These are phyloP conservation scores for Sinopyrophorus schimmeli DNA, from an alignment of 2,888 invertebrate genomes.

Conservation along the genomic window DNA sequence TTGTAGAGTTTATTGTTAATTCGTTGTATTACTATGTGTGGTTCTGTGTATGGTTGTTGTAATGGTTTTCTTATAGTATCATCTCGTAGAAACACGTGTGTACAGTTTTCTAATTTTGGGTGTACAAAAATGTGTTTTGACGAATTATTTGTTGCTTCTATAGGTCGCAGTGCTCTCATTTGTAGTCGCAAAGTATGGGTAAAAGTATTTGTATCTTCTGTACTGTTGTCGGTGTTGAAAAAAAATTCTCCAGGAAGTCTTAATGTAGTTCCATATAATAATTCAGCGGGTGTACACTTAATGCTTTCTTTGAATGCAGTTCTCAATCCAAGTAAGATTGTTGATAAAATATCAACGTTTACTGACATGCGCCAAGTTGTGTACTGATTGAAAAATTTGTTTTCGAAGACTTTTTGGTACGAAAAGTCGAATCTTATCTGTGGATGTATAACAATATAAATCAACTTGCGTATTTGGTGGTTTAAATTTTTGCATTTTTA, in stretches of 20 bases:
- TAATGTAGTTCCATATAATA: slow-evolving; percentile 17
- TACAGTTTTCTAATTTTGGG: too few relatives aligned
- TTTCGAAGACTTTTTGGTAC: slow-evolving; percentile 19
- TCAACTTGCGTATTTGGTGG: too few relatives aligned
- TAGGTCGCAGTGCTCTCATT: too few relatives aligned
- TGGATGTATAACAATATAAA: slow-evolving; percentile 15
- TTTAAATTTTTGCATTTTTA: too few relatives aligned
- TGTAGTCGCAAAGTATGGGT: too few relatives aligned
- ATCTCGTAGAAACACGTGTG: too few relatives aligned
- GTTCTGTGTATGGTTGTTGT: too few relatives aligned
- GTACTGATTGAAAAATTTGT: slow-evolving; percentile 30
- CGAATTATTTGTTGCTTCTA: too few relatives aligned
- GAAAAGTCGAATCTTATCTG: slow-evolving; percentile 19
- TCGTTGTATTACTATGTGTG: too few relatives aligned
- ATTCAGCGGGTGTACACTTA: slow-evolving; percentile 14
- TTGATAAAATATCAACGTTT: slow-evolving; percentile 29
- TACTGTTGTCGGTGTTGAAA: background rate
- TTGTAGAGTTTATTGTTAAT: too few relatives aligned
- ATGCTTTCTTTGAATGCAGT: slow-evolving; percentile 33
- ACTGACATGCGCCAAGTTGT: slow-evolving; percentile 40
- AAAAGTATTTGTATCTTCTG: background rate
- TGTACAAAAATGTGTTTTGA: too few relatives aligned
- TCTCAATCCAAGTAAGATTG: slow-evolving; percentile 36
- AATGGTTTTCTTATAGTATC: too few relatives aligned
- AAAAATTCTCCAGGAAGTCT: slow-evolving; percentile 8